These are phyloP conservation scores for Dryas iulia DNA, from an alignment of 1,140 invertebrate species.

Conservation along the genomic window DNA sequence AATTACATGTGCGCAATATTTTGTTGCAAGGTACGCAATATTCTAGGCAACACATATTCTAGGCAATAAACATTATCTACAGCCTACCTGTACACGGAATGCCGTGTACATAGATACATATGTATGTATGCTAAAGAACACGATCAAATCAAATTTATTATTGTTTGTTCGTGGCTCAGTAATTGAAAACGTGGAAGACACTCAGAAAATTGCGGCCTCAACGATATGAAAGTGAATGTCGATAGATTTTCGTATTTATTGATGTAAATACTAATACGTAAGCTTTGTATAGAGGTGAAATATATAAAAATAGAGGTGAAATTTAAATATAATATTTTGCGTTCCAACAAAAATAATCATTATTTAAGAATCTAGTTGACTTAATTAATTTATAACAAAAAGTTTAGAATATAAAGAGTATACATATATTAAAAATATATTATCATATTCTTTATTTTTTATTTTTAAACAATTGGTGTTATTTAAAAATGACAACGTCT, in stretches of 20 bases:
- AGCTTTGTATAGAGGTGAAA: background rate
- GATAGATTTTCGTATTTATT: background rate
- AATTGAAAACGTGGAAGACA: constrained; percentile 26
- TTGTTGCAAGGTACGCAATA: constrained; percentile 8
- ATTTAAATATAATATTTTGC: background rate
- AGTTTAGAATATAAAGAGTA: too few relatives aligned
- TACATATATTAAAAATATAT: too few relatives aligned
- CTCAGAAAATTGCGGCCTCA: constrained; percentile 7
- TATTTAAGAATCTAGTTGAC: too few relatives aligned
- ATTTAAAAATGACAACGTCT: too few relatives aligned
- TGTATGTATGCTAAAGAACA: constrained; percentile 6
- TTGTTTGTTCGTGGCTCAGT: constrained; percentile 15
- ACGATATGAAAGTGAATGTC: background rate
- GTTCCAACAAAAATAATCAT: background rate
- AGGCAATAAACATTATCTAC: background rate
- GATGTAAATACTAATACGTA: background rate
- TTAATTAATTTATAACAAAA: too few relatives aligned
- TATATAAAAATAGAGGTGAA: background rate
- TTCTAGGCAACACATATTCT: constrained; percentile 1
- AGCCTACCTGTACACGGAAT: background rate
- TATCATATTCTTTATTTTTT: too few relatives aligned
- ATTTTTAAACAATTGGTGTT: too few relatives aligned
- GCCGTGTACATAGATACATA: background rate
- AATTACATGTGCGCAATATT: constrained; percentile 13
- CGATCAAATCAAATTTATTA: constrained; percentile 10